Evolutionary conservation across 2,113 vertebrate species (phyloP), one percentile per base, ranked within the genome.

Genomic region (Rattus norvegicus): DNA sequence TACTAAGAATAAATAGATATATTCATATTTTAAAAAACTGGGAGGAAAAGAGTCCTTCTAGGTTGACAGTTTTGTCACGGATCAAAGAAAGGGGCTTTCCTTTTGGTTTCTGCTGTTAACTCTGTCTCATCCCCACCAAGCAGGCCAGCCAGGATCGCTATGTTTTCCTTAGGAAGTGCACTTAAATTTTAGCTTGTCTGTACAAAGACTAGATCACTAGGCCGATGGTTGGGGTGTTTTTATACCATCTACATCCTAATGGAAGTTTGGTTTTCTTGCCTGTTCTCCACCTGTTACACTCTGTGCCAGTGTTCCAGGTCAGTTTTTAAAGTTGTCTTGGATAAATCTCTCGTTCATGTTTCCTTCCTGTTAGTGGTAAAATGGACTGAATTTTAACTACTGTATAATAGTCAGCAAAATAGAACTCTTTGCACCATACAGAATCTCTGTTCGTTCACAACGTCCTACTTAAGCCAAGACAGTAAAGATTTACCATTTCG

Each of bases 1-100:
- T 97, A n/a, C 88, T 94, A 94, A 92, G 90, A 98, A 97, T 96
- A 47, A 97, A 28, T 97, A 93, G 85, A 59, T 73, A 49, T 11
- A 97, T 98, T 98, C 47, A 54, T 67, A 24, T 95, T 69, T 67
- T 28, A 17, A 70, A 95, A 80, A 97, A 92, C 89, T 72, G 47
- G 87, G 89, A 95, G 88, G 86, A 95, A 92, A 28, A 7, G 88
- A 47, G 19, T 95, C 93, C 69, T 91, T 89, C 87, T 88, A 39
- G 22, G 75, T 94, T 98, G 88, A 81, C 76, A 91, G 39, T 93
- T 96, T 93, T 94, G 36, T 91, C 96, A 95, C 61, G 77, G 94
- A 67, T 86, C 85, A 89, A 81, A 97, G 83, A 96, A 72, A 86
- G 14, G 22, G 88, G 24, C 77, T 96, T 97, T 87, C 69, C 49